These are phyloP conservation scores for Orcinus orca DNA, from an alignment of 2,113 vertebrate genomes.

Conservation along the genomic window DNA sequence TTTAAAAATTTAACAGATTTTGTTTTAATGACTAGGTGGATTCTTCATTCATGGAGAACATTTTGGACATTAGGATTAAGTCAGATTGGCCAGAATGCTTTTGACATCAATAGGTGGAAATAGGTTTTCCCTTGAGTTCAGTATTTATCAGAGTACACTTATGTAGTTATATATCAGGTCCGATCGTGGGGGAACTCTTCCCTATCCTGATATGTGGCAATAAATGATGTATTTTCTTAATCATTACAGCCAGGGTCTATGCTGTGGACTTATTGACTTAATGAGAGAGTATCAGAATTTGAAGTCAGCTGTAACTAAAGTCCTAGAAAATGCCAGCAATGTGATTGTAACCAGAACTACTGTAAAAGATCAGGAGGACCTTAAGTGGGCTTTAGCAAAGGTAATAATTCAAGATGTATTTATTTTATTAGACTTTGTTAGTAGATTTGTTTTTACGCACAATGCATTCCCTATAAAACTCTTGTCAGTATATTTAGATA, in stretches of 20 bases:
- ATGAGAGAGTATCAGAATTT: slow-evolving; percentile 90
- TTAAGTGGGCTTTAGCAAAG: slow-evolving; percentile 87
- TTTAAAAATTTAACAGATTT: neutral
- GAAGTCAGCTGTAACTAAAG: slow-evolving; percentile 84
- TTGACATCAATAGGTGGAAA: neutral
- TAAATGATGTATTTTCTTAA: neutral
- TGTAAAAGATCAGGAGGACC: slow-evolving; percentile 90
- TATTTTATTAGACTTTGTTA: neutral
- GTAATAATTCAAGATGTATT: slow-evolving; percentile 79
- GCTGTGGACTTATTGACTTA: slow-evolving; percentile 86
- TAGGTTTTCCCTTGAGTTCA: neutral
- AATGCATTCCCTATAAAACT: neutral
- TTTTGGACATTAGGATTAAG: neutral
- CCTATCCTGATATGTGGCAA: neutral
- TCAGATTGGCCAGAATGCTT: neutral
- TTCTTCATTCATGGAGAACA: neutral
- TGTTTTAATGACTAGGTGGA: neutral
- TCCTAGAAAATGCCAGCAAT: slow-evolving; percentile 86
- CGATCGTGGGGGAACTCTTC: accelerated
- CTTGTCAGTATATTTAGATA: neutral
- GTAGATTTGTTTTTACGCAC: neutral
- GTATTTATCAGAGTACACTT: neutral
- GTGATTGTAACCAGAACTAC: slow-evolving; percentile 85
- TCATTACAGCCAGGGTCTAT: slow-evolving; percentile 90
- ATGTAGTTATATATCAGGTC: neutral